Conservation (phyloP, 2,888 invertebrate species). For the Sisyra nigra region DNA sequence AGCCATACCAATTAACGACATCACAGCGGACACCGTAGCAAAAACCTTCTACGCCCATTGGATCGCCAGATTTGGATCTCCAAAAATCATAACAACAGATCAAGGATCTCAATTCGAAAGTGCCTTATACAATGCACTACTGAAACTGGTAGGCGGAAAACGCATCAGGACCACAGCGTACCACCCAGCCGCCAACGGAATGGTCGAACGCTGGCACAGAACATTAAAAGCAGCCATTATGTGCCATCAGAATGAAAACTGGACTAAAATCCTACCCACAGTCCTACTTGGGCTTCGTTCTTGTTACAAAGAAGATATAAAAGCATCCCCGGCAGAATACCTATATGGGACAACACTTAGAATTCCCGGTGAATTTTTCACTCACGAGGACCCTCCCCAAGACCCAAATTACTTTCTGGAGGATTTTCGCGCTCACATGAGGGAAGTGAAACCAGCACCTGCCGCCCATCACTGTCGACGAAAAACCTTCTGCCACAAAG, state of each 20-base stretch:
- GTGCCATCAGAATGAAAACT: conserved; percentile 10
- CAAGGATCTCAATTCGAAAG: conserved; percentile 12
- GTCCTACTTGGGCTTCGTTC: conserved; percentile 15
- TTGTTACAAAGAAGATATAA: conserved; percentile 14
- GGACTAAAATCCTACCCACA: conserved; percentile 12
- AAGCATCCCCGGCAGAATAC: conserved; percentile 13
- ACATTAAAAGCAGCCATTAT: conserved; percentile 14
- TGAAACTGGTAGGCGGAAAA: conserved; percentile 10
- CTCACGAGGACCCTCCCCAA: conserved; percentile 7
- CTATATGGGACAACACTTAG: conserved; percentile 12
- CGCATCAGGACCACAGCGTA: conserved; percentile 13
- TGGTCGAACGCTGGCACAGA: conserved; percentile 14
- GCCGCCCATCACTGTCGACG: conserved; percentile 11
- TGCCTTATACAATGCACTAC: conserved; percentile 9
- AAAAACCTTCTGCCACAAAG: conserved; percentile 11
- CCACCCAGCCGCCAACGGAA: conserved; percentile 15
- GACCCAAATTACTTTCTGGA: conserved; percentile 11
- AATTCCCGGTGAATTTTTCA: conserved; percentile 15
- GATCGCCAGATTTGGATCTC: conserved; percentile 11
- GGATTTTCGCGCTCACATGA: conserved; percentile 10
- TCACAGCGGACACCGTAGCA: conserved; percentile 13
- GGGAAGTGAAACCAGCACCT: conserved; percentile 9
- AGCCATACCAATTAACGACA: conserved; percentile 14
- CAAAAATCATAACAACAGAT: conserved; percentile 11
- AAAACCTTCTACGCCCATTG: conserved; percentile 8